Conservation (phyloP, 2,113 vertebrate species). For the Corydoras maculifer region DNA sequence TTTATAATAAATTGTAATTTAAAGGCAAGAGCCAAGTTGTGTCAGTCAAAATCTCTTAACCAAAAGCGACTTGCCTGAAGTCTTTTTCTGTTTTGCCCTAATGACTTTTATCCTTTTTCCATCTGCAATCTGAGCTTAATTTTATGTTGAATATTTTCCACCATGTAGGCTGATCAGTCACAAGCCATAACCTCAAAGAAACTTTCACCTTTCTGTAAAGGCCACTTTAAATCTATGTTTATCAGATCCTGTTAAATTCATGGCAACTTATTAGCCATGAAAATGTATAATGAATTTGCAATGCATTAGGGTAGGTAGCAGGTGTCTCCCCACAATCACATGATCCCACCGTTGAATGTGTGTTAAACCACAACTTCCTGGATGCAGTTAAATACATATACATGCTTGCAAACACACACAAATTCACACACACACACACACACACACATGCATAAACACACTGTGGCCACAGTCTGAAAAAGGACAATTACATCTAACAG, state of each 20-base stretch:
- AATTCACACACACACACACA: conserved; percentile 43
- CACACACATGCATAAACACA: no score
- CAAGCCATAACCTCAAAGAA: not conserved
- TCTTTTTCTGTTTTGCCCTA: not conserved
- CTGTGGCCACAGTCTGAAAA: conserved; percentile 46
- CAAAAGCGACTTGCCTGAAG: not conserved
- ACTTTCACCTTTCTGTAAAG: not conserved
- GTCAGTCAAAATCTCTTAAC: not conserved
- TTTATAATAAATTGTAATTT: not conserved
- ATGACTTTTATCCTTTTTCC: not conserved
- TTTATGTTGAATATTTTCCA: conserved; percentile 30
- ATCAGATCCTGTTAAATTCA: no score
- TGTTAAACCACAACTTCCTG: conserved; percentile 53
- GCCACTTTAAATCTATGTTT: no score
- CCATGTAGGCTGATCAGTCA: conserved; percentile 13
- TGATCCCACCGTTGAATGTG: not conserved
- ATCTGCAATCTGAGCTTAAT: not conserved
- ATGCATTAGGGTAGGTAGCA: not conserved
- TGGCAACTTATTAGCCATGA: no score
- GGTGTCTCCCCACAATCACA: not conserved
- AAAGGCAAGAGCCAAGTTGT: not conserved
- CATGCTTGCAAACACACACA: conserved; percentile 42
- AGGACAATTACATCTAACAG: conserved; percentile 15
- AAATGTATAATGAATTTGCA: no score
- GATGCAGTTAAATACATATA: not conserved